Base-by-base conservation (phyloP, 64 coral and sea anemone genomes). In the Montipora efflorescens region DNA sequence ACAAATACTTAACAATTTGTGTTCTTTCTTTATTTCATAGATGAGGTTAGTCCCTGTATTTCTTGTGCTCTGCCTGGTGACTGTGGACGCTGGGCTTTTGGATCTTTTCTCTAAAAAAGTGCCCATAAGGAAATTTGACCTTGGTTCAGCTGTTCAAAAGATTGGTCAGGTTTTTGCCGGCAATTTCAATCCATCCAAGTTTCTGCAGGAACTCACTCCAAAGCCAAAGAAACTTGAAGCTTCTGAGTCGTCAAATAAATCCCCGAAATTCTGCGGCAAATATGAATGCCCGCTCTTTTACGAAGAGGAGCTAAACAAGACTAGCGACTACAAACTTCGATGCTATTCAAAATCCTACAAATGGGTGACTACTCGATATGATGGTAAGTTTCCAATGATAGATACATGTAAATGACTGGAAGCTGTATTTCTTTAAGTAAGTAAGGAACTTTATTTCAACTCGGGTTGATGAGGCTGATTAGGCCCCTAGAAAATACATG, bases 311-410 rank as follows among this genome's bases (percentile, higher is more conserved):
- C 15, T 86, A 1, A 86, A 72, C 5, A 9, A 8, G 10, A 46
- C 62, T 57, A 11, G 53, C 3, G 82, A 90, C 8, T 96, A 96
- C 59, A 69, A 90, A 47, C 67, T 90, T 13, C 83, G 95, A 11
- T 93, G 91, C 15, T 96, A 94, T 81, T 44, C 79, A 7, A 49
- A 82, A 43, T 18, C 64, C 0, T 96, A 96, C 47, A 90, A 90
- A 69, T 96, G 95, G 95, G 95, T 84, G 0, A 87, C 95, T 4
- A 96, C 95, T 10, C 58, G 13, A 66, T 62, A 86, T 0, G 69
- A 75, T 87, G 91, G 95, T 94, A 74, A 86, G 47, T 79, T 68
- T 11, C 48, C 5, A 55, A 55, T 4, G 61, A 1, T 64, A 64
- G 61, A 64, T 64, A 12, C 61, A 64, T 12, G 53, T 8, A 57